Percentiles rank a stretch among this genome's conserved stretches.
phyloP scores from a whole-genome alignment of 2,797 vertebrate species.

The Syngnathus rostellatus region DNA sequence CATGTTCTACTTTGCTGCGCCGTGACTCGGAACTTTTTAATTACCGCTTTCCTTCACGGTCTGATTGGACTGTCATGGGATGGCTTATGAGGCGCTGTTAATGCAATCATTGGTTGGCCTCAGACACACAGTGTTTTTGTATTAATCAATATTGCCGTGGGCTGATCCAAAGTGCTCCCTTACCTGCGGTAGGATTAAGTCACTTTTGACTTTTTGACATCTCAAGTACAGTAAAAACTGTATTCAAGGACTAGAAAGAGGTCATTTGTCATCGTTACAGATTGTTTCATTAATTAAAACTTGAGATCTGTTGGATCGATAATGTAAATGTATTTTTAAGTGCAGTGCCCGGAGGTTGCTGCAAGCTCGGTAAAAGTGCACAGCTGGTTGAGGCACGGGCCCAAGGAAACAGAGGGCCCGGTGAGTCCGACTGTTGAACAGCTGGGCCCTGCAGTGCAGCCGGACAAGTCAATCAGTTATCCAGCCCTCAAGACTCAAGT shows the following conservation, averaged over 20 bases:
- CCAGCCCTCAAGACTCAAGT: slow-evolving; percentile 19
- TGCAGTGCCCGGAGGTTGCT: slow-evolving; percentile 36
- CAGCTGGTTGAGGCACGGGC: slow-evolving; percentile 47
- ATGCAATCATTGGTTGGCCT: neutral
- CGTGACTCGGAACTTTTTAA: neutral
- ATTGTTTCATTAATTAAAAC: neutral
- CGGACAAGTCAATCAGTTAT: slow-evolving; percentile 36
- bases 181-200: neutral
- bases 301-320: neutral
- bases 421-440: slow-evolving; percentile 35
- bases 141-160: neutral
- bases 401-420: slow-evolving; percentile 30
- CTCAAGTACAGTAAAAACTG: neutral
- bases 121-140: neutral
- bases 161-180: neutral
- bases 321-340: slow-evolving; percentile 21
- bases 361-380: slow-evolving; percentile 33
- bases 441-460: slow-evolving; percentile 23
- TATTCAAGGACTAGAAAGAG: neutral
- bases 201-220: neutral
- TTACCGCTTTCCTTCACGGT: neutral
- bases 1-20: neutral
- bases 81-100: neutral
- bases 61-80: neutral
- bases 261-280: neutral